Conservation (phyloP, 2,888 invertebrate genomes). For the Suillia variegata region DNA sequence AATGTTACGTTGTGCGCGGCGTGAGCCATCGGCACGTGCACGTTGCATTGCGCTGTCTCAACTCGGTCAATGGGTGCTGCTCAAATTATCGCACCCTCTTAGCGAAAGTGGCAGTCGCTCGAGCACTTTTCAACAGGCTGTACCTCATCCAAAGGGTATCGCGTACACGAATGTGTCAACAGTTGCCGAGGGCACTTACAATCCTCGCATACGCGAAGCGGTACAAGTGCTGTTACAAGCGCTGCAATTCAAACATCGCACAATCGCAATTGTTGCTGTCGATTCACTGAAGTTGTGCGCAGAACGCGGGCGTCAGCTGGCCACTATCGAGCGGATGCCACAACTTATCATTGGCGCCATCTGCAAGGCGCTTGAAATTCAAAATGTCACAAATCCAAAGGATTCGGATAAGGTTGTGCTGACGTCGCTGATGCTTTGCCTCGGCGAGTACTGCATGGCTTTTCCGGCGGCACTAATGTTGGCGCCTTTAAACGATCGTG, state of each 20-base stretch:
- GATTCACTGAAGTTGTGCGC: conserved; percentile 58
- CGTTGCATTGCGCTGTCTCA: conserved; percentile 88
- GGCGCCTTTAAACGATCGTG: conserved; percentile 52
- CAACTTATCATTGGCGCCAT: conserved; percentile 56
- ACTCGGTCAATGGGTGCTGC: conserved; percentile 68
- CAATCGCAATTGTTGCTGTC: conserved; percentile 57
- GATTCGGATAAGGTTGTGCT: conserved; percentile 59
- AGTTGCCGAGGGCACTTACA: conserved; percentile 35
- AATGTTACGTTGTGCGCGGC: conserved; percentile 82
- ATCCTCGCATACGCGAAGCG: conserved; percentile 59
- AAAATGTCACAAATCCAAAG: conserved; percentile 56
- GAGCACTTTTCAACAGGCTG: conserved; percentile 44
- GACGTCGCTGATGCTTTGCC: conserved; percentile 78
- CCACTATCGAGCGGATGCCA: conserved; percentile 55
- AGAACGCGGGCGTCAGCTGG: conserved; percentile 54
- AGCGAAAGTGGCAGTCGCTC: conserved; percentile 13
- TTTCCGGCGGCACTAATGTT: conserved; percentile 73
- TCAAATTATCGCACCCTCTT: conserved; percentile 51
- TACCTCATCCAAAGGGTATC: conserved; percentile 35
- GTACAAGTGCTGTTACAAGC: conserved; percentile 60
- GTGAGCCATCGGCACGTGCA: conserved; percentile 86
- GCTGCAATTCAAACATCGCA: conserved; percentile 59
- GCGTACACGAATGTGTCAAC: no score
- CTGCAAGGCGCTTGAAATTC: conserved; percentile 59
- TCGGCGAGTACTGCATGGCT: conserved; percentile 93